Evolutionary conservation across 2,888 invertebrate species (phyloP).

Genomic region (Thymelicus acteon): DNA sequence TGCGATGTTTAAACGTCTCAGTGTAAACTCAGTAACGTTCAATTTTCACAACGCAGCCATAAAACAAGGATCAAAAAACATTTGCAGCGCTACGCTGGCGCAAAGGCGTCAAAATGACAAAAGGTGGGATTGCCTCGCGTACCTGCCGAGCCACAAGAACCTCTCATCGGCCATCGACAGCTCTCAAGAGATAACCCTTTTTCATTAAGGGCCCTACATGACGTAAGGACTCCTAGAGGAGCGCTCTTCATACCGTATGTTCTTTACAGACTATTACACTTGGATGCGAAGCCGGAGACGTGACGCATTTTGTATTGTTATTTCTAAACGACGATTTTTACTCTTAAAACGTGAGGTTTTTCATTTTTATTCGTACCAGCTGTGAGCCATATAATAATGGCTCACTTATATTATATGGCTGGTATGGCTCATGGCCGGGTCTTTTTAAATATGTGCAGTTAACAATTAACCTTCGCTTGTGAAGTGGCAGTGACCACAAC

Average conservation of each 20-base stretch:
- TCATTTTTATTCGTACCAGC: background rate
- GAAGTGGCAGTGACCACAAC: too few species aligned
- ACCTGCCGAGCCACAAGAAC: slow-evolving; percentile 46
- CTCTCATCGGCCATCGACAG: slow-evolving; percentile 44
- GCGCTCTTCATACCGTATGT: slow-evolving; percentile 23
- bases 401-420: too few species aligned
- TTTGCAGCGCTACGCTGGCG: background rate
- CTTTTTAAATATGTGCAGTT: background rate
- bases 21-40: too few species aligned
- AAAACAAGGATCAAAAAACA: slow-evolving; percentile 8
- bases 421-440: too few species aligned
- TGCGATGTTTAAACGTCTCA: too few species aligned
- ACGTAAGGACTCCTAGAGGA: slow-evolving; percentile 21
- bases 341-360: background rate
- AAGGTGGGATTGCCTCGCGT: slow-evolving; percentile 31
- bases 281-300: background rate
- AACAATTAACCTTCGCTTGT: too few species aligned
- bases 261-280: slow-evolving; percentile 30
- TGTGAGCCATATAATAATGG: too few species aligned
- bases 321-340: background rate
- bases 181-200: slow-evolving; percentile 50
- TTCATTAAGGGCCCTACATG: slow-evolving; percentile 44
- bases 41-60: background rate
- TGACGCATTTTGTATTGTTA: background rate
- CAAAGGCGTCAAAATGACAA: slow-evolving; percentile 32